Evolutionary conservation across 2,797 vertebrate genomes (phyloP), one percentile per base, ranked within the genome.

Genomic region (Ctenochaetus hawaiiensis): DNA sequence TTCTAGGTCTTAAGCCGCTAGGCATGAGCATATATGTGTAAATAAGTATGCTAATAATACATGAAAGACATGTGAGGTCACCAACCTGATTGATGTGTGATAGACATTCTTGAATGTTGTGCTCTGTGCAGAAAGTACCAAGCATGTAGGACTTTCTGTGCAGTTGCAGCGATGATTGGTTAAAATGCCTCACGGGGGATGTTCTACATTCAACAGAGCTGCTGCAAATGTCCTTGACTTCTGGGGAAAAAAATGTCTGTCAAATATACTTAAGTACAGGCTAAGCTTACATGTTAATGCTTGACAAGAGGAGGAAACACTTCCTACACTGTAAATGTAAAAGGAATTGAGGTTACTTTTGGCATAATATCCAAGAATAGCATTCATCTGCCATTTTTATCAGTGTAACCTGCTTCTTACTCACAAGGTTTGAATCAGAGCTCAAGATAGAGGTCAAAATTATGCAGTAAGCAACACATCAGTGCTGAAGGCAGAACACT

Each of bases 71-170:
- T 5, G 1, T 52, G 8, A 66, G 1, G 34, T 51, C 22, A 70
- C 94, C 82, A 91, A 98, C 98, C 96, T 97, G 96, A 84, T 93
- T 95, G 85, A 99, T 96, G 94, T 97, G 97, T 0, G 95, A 93
- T 54, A 97, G 90, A 89, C 97, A 97, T 90, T 98, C 96, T 68
- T 96, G 96, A 83, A 98, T 92, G 83, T 99, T 99, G 57, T 96
- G 95, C 88, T 97, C 96, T 70, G 96, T 96, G 95, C 98, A 99
- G 86, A 99, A 98, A 92, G 93, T 94, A 92, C 94, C 91, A 71
- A 91, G 92, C 90, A 92, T 90, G 88, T 94, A 94, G 80, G 91
- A 88, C 68, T 86, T 95, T 94, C 94, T 95, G 90, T 94, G 93
- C 76, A 93, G 91, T 86, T 94, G 90, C 91, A 96, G 93, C 77